Evolutionary conservation across 64 coral and sea anemone species (phyloP).

Genomic region (Actinia equina): DNA sequence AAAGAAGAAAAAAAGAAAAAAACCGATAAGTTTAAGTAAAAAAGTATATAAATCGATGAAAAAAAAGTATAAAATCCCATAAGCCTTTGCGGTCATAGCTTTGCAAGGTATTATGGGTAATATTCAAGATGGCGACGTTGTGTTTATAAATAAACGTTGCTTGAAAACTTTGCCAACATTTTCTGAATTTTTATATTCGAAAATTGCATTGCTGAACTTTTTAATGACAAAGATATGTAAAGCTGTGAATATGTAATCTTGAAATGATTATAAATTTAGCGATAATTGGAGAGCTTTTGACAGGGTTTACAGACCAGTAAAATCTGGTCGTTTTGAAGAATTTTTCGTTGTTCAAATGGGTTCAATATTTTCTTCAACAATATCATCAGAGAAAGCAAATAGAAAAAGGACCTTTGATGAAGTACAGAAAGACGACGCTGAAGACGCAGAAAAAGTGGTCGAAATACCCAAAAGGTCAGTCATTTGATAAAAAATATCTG

Average conservation of each 20-base stretch:
- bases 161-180: background rate
- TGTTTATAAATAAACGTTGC: background rate
- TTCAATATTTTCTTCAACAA: constrained; percentile 8
- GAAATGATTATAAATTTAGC: background rate
- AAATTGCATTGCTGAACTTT: background rate
- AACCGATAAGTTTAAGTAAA: too few relatives aligned
- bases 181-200: background rate
- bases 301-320: background rate
- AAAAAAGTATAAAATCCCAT: background rate
- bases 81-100: background rate
- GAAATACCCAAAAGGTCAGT: constrained; percentile 47
- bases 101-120: background rate
- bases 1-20: too few relatives aligned
- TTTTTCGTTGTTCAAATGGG: background rate
- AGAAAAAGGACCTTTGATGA: constrained; percentile 6
- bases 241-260: background rate
- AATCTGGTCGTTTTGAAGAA: background rate
- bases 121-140: background rate
- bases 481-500: background rate
- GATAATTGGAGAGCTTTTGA: background rate
- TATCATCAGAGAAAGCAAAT: background rate
- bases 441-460: constrained; percentile 26
- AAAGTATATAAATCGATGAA: too few relatives aligned
- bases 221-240: background rate
- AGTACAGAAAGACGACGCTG: background rate